Conservation (phyloP, 2,797 vertebrate genomes). For the Gastrophryne carolinensis region DNA sequence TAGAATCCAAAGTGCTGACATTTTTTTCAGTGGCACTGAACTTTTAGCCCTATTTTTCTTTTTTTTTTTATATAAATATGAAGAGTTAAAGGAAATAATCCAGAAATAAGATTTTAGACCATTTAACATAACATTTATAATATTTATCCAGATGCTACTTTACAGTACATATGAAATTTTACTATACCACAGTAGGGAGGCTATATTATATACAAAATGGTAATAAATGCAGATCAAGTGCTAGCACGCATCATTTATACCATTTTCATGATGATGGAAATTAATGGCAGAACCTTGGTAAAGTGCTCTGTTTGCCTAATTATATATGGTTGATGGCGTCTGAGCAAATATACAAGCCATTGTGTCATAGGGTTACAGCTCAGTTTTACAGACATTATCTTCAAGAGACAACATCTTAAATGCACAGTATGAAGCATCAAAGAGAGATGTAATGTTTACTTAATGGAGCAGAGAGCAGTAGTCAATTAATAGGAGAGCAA, state of each 20-base stretch:
- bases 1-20: too few species aligned
- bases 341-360: conserved; percentile 8
- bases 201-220: conserved; percentile 34
- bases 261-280: conserved; percentile 40
- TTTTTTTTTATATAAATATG: neutral
- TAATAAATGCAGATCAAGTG: conserved; percentile 24
- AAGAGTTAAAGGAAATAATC: neutral
- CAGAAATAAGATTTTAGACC: neutral
- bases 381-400: conserved; percentile 34
- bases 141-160: conserved; percentile 30
- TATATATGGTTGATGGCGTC: conserved; percentile 34
- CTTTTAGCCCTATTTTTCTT: neutral
- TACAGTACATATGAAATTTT: conserved; percentile 12
- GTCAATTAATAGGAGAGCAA: conserved; percentile 25
- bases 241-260: conserved; percentile 30
- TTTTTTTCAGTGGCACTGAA: too few species aligned
- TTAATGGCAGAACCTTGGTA: conserved; percentile 24
- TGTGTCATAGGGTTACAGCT: conserved; percentile 27
- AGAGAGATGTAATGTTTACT: conserved; percentile 34
- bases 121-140: neutral
- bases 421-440: conserved; percentile 17
- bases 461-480: conserved; percentile 38
- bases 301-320: conserved; percentile 33
- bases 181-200: conserved; percentile 37
- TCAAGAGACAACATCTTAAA: conserved; percentile 18